Evolutionary conservation across 2,797 vertebrate genomes (phyloP).

Genomic region (Mus minutoides): DNA sequence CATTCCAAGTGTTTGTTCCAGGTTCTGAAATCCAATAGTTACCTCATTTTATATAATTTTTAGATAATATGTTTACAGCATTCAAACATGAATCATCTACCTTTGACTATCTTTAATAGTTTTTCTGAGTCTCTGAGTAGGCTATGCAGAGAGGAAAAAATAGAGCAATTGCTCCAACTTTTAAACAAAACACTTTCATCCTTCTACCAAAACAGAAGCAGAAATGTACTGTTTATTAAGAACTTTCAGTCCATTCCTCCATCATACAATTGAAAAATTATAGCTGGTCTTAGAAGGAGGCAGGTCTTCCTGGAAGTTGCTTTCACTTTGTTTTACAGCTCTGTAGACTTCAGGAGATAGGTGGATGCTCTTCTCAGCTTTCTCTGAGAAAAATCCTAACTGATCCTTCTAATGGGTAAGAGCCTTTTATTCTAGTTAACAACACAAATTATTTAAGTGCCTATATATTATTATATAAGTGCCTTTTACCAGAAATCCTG

Average conservation of each 20-base stretch:
- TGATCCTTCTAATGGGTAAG: not conserved
- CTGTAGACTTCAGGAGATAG: not conserved
- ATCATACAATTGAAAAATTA: not conserved
- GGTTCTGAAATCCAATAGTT: too few species aligned
- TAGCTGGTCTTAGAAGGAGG: not conserved
- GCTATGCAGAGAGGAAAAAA: not conserved
- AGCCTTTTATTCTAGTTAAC: not conserved
- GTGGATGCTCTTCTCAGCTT: rapidly evolving
- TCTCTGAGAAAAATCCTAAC: not conserved
- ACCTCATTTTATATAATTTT: not conserved
- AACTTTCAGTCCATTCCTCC: not conserved
- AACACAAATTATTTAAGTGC: not conserved
- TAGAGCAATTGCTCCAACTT: not conserved
- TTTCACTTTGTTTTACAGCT: not conserved
- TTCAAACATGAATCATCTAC: not conserved
- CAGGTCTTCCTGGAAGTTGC: not conserved
- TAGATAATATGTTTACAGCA: not conserved
- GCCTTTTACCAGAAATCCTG: not conserved
- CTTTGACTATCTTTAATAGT: not conserved
- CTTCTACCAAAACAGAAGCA: not conserved
- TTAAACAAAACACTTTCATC: not conserved
- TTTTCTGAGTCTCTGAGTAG: not conserved
- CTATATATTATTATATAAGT: too few species aligned
- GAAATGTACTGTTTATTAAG: not conserved
- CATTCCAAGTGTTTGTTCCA: too few species aligned